Percentiles rank a stretch among this genome's conserved stretches.
Evolutionary conservation across 2,888 invertebrate species (phyloP).

Genomic region (Epistrophella euchroma): DNA sequence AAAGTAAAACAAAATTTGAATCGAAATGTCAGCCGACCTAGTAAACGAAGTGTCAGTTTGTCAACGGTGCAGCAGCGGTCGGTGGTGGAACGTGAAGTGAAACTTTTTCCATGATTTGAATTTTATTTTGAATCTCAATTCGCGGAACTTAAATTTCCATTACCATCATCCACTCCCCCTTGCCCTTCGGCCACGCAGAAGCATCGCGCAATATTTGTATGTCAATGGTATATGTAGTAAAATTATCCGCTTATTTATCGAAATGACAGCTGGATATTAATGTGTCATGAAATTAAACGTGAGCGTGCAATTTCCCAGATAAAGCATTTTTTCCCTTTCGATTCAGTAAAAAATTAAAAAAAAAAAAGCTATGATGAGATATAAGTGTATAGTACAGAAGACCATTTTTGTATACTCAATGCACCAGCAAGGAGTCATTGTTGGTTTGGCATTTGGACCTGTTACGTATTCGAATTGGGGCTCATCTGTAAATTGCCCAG

Average conservation of each 20-base stretch:
- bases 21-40: constrained; percentile 65
- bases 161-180: background rate
- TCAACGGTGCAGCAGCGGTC: constrained; percentile 5
- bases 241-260: constrained; percentile 78
- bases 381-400: background rate
- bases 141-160: constrained; percentile 23
- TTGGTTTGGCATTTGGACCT: constrained; percentile 67
- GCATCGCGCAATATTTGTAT: constrained; percentile 67
- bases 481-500: constrained; percentile 66
- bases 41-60: constrained; percentile 64
- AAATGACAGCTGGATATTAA: constrained; percentile 78
- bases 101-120: constrained; percentile 68
- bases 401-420: constrained; percentile 40
- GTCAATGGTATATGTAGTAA: constrained; percentile 73
- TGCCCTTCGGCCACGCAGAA: constrained; percentile 6
- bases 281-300: constrained; percentile 78
- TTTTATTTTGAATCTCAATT: constrained; percentile 68
- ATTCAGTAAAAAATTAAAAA: background rate
- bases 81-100: constrained; percentile 8
- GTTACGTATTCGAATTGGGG: constrained; percentile 71
- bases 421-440: constrained; percentile 40
- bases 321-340: constrained; percentile 66
- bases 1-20: constrained; percentile 21
- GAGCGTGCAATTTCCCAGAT: constrained; percentile 77
- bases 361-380: constrained; percentile 35